These are phyloP conservation scores for Semotilus atromaculatus DNA, from an alignment of 2,797 vertebrate genomes.

Conservation along the genomic window DNA sequence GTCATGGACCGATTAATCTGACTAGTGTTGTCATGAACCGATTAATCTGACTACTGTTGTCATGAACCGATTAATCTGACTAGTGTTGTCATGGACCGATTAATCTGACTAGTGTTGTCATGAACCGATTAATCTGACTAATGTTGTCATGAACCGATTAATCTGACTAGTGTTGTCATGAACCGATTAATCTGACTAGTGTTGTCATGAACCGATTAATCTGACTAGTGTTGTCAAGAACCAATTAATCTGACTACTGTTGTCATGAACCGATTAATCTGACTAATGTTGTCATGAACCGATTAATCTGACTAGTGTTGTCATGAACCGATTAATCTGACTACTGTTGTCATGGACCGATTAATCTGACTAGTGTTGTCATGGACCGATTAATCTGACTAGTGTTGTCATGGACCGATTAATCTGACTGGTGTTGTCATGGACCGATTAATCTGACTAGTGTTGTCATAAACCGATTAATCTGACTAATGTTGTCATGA, in stretches of 20 bases:
- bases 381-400: rapidly evolving
- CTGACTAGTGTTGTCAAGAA: background rate
- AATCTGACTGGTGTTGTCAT: too few relatives aligned
- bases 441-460: background rate
- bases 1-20: too few relatives aligned
- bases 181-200: background rate
- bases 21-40: rapidly evolving
- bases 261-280: too few relatives aligned
- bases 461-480: too few relatives aligned
- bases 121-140: background rate
- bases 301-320: background rate
- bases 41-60: background rate
- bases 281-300: rapidly evolving
- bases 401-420: rapidly evolving
- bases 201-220: rapidly evolving
- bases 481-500: too few relatives aligned
- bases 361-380: background rate
- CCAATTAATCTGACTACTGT: too few relatives aligned
- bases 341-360: rapidly evolving
- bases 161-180: rapidly evolving
- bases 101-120: too few relatives aligned
- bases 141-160: rapidly evolving
- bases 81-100: rapidly evolving
- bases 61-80: rapidly evolving
- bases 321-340: rapidly evolving